Base-by-base conservation (phyloP, 1,140 invertebrate species). In the Temnothorax curvispinosus region DNA sequence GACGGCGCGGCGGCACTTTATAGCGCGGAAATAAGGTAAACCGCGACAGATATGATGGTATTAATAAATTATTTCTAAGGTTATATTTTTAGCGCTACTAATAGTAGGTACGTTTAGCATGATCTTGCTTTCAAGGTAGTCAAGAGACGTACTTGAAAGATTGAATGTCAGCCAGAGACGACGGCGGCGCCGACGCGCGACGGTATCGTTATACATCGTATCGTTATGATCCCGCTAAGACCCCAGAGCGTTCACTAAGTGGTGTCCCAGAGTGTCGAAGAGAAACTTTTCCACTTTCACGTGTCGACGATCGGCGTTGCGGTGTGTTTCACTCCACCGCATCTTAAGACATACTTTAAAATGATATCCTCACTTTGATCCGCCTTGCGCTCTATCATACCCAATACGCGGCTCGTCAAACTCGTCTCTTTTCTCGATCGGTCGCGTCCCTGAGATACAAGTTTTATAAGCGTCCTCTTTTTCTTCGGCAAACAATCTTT, bases 341-440 rank as follows among this genome's bases (percentile, higher is more conserved):
- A n/a, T 56, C 86, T 89, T 87, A 84, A 89, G 64, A 87, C 78
- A 87, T 80, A 89, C 89, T 90, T 75, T 56, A 82, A 58, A 77
- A 41, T 35, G 88, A 88, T 90, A 88, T 86, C 89, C 86, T 74
- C 75, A 90, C 86, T 90, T 88, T 90, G 87, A 90, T 90, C 82
- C 60, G 47, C 60, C 21, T 58, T 52, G 76, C 76, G 64, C 62
- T 90, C 88, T 60, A 90, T 90, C 89, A 81, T 77, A 76, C 44
- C 50, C 60, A 21, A 71, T 60, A 62, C 80, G 74, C 38, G 62
- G 62, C 56, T 21, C 21, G 32, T 47, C 75, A 27, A 47, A 60
- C 74, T 32, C 54, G 32, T 52, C 52, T 67, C 69, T 47, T 54
- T 2, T 3, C 67, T 50, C 85, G 88, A 82, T 89, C 89, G 74